A percentile compares a stretch with the other conserved stretches of the same genome.
Conservation (phyloP, 1,140 invertebrate genomes). For the Pollicipes pollicipes region DNA sequence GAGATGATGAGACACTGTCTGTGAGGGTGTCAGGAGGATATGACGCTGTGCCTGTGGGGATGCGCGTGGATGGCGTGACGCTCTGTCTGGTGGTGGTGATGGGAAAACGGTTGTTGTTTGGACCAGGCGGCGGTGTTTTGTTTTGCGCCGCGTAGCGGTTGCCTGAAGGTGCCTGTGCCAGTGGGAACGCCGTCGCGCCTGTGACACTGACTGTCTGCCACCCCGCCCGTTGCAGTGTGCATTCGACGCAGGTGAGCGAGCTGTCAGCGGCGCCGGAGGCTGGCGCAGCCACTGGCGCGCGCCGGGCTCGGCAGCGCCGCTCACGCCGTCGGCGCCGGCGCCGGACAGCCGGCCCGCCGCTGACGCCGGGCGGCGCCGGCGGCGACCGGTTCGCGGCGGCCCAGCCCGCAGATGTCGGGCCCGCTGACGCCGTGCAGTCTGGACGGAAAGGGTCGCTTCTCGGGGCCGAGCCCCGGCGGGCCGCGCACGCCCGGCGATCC, state of each 20-base stretch:
- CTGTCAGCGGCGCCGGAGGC: background rate
- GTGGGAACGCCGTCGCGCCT: too few relatives aligned
- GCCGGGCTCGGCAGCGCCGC: slow-evolving; percentile 27
- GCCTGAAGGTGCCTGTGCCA: too few relatives aligned
- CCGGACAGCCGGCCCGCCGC: slow-evolving; percentile 19
- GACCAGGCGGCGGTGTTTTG: too few relatives aligned
- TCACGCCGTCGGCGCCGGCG: slow-evolving; percentile 28
- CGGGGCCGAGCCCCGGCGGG: background rate
- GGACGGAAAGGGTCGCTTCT: background rate
- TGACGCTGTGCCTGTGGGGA: too few relatives aligned
- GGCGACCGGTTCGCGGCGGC: slow-evolving; percentile 7
- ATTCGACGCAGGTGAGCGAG: slow-evolving; percentile 3
- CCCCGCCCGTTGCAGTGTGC: slow-evolving; percentile 10
- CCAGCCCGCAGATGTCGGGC: slow-evolving; percentile 9
- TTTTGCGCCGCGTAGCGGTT: too few relatives aligned
- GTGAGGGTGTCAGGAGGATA: too few relatives aligned
- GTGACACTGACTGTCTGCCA: background rate
- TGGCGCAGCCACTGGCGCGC: slow-evolving; percentile 3
- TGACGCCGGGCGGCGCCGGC: slow-evolving; percentile 25
- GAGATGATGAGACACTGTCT: too few relatives aligned
- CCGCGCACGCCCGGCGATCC: background rate
- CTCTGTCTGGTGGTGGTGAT: too few relatives aligned
- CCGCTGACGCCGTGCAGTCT: too few relatives aligned
- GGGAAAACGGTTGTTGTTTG: too few relatives aligned
- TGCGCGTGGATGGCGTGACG: too few relatives aligned